Evolutionary conservation across 2,888 invertebrate genomes (phyloP), one percentile per base, ranked within the genome.

Genomic region (Pinctada fucata): DNA sequence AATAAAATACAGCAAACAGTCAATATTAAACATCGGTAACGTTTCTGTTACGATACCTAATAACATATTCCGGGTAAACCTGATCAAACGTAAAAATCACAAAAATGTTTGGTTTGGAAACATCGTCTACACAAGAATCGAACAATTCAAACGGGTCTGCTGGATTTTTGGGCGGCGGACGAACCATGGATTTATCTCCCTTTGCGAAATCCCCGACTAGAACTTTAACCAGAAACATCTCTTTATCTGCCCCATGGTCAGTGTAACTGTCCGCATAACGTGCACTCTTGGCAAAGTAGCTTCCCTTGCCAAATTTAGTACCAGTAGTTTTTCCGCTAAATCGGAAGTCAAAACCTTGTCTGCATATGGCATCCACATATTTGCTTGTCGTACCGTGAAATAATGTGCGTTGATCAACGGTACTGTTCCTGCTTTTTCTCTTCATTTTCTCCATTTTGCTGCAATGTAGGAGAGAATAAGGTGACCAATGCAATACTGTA

Each of bases 21-120:
- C 31, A 31, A 31, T 31, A 1, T 31, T 31, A 31, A 31, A 1
- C 1, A 31, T 31, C 31, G 1, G 31, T 31, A 31, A 31, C 31
- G 1, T 31, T 31, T 31, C 31, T 31, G 31, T 31, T 78, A 10
- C 69, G 58, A 58, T 87, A 86, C 68, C 80, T 83, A 5, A 90
- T 87, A 49, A 90, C 76, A 81, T 90, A 90, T 76, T 90, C 90
- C 1, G 90, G 90, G 72, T 90, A 90, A 31, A 84, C 86, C 75
- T 90, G 90, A 8, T 88, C 85, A 75, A 81, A 84, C 8, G 87
- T 85, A 76, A 90, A 90, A 16, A 90, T 86, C 16, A 90, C 88
- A 84, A 83, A 89, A 31, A 90, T 89, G 64, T 82, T 84, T 0
- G 90, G 90, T 68, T 86, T 79, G 0, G 58, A 70, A 6, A 82